These are phyloP conservation scores for Chrysemys picta DNA, from an alignment of 2,113 vertebrate species.

Conservation along the genomic window DNA sequence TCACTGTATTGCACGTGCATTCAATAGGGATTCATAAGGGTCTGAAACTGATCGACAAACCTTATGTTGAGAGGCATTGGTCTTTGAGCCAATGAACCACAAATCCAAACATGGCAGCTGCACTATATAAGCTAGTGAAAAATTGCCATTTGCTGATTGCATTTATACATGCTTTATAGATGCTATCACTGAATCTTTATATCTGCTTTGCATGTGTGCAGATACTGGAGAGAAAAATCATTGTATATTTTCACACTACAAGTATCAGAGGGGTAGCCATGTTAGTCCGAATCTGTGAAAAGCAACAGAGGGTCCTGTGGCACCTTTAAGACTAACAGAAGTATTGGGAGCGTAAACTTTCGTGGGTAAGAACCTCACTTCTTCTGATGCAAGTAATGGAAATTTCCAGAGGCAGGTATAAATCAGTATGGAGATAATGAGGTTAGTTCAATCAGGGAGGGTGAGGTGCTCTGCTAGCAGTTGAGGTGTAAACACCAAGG, in stretches of 20 bases:
- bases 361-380: too few species aligned
- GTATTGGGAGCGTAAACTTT: too few species aligned
- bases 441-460: too few species aligned
- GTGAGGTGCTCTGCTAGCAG: too few species aligned
- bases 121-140: background rate
- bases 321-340: too few species aligned
- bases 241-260: background rate
- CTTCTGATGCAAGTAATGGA: too few species aligned
- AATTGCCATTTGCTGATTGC: background rate
- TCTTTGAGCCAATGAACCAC: background rate
- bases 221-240: background rate
- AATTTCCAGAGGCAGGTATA: too few species aligned
- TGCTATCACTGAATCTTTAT: background rate
- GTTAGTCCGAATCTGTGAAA: too few species aligned
- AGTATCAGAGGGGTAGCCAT: too few species aligned
- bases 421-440: too few species aligned
- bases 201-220: fast-evolving
- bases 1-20: fast-evolving
- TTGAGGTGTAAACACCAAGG: too few species aligned
- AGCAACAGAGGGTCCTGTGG: too few species aligned
- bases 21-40: background rate
- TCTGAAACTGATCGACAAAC: background rate
- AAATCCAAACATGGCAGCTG: background rate
- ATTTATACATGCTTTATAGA: background rate
- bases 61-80: background rate